Percentiles rank a stretch among this genome's conserved stretches.
phyloP scores from a whole-genome alignment of 2,797 vertebrate genomes.

The Pelobates cultripes region DNA sequence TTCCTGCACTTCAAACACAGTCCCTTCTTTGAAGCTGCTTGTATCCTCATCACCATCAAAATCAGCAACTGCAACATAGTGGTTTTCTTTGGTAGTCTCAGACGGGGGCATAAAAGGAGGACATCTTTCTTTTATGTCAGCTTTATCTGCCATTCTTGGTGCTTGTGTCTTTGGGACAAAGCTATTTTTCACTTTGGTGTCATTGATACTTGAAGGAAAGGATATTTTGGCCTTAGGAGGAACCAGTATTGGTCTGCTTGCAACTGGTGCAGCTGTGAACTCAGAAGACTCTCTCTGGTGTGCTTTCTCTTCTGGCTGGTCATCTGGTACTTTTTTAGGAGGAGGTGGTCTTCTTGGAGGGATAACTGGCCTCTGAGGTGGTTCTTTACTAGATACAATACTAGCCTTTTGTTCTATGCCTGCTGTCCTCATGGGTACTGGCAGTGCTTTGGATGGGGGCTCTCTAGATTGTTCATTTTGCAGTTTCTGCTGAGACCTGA shows the following conservation, averaged over 20 bases:
- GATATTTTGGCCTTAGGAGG: constrained; percentile 84
- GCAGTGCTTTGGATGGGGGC: constrained; percentile 60
- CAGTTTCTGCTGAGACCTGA: constrained; percentile 73
- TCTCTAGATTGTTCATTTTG: constrained; percentile 70
- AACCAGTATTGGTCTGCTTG: constrained; percentile 77
- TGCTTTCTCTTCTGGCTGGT: constrained; percentile 72
- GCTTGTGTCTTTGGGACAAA: constrained; percentile 74
- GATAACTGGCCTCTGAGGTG: constrained; percentile 80
- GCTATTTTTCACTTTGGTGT: constrained; percentile 73
- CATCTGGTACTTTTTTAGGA: constrained; percentile 84
- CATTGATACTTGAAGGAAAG: constrained; percentile 60
- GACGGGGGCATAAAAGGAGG: neutral
- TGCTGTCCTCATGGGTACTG: constrained; percentile 54
- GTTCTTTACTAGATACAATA: constrained; percentile 71
- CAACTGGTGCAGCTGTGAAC: constrained; percentile 60
- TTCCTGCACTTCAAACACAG: constrained; percentile 91
- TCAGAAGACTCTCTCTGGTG: constrained; percentile 76
- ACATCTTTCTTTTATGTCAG: constrained; percentile 68
- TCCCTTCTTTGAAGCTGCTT: constrained; percentile 91
- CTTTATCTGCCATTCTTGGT: constrained; percentile 78
- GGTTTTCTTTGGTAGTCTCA: constrained; percentile 75
- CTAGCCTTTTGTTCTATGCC: constrained; percentile 69
- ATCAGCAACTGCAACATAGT: constrained; percentile 91
- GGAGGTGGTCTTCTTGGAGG: constrained; percentile 92
- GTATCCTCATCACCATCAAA: constrained; percentile 94